Evolutionary conservation across 2,888 invertebrate genomes (phyloP).

Genomic region (Troides oblongomaculatus): DNA sequence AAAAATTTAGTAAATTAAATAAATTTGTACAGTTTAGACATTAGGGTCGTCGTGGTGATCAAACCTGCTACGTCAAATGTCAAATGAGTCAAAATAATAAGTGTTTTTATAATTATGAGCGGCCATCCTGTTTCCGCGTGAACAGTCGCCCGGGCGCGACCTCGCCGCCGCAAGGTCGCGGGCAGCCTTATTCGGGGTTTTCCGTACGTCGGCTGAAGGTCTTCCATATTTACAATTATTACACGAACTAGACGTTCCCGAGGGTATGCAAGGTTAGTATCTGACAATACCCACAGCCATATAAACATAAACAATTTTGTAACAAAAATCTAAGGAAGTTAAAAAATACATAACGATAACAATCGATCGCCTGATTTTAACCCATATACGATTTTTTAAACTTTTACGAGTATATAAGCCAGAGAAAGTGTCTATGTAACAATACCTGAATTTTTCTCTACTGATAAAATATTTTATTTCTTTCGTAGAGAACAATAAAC

Average conservation of each 20-base stretch:
- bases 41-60: background rate
- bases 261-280: too few relatives aligned
- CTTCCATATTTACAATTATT: slow-evolving; percentile 56
- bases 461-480: too few relatives aligned
- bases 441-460: too few relatives aligned
- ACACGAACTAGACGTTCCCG: slow-evolving; percentile 29
- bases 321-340: too few relatives aligned
- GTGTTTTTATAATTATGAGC: slow-evolving; percentile 35
- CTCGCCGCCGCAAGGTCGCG: slow-evolving; percentile 59
- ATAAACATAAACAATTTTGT: too few relatives aligned
- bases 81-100: slow-evolving; percentile 33
- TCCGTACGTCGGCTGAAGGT: slow-evolving; percentile 66
- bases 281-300: too few relatives aligned
- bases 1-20: background rate
- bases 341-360: too few relatives aligned
- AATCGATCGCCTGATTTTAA: too few relatives aligned
- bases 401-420: too few relatives aligned
- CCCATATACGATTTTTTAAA: too few relatives aligned
- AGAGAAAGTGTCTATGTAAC: too few relatives aligned
- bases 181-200: slow-evolving; percentile 56
- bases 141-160: slow-evolving; percentile 50
- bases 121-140: slow-evolving; percentile 54
- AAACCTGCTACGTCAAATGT: slow-evolving; percentile 26
- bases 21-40: background rate
- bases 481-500: too few relatives aligned